Evolutionary conservation across 2,888 invertebrate genomes (phyloP).

Genomic region (Lasioglossum marginatum): DNA sequence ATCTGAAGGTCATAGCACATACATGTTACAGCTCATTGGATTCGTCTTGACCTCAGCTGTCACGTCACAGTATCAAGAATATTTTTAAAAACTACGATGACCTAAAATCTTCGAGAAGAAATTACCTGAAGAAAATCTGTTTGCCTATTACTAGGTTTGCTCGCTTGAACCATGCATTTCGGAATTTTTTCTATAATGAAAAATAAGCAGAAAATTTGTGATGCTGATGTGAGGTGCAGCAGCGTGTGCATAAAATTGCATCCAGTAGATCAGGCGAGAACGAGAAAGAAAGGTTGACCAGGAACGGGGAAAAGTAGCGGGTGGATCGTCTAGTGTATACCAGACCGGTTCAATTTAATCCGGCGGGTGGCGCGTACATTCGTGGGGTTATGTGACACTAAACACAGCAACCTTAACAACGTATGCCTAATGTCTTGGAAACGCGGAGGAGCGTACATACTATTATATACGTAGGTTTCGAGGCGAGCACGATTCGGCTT

Average conservation of each 20-base stretch:
- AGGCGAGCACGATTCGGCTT: slow-evolving; percentile 50
- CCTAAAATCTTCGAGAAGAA: neutral
- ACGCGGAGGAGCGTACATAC: slow-evolving; percentile 19
- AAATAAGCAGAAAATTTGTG: neutral
- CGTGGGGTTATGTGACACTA: slow-evolving; percentile 32
- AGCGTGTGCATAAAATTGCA: neutral
- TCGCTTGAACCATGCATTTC: too few relatives aligned
- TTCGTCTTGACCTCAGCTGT: too few relatives aligned
- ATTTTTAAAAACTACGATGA: neutral
- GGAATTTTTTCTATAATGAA: too few relatives aligned
- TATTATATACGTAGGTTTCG: slow-evolving; percentile 19
- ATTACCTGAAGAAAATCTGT: neutral
- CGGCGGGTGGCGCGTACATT: slow-evolving; percentile 15
- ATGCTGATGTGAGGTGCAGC: too few relatives aligned
- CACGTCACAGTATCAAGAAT: neutral
- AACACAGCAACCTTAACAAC: slow-evolving; percentile 49
- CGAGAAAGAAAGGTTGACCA: neutral
- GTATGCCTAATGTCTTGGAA: slow-evolving; percentile 58
- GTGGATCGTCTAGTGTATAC: neutral
- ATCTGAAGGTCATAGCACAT: neutral
- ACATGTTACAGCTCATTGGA: neutral
- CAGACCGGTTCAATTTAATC: slow-evolving; percentile 26
- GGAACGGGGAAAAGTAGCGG: neutral
- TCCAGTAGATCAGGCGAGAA: neutral
- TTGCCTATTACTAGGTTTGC: neutral